Base-by-base conservation (phyloP, 2,797 vertebrate genomes). In the Phyllotis vaccarum region DNA sequence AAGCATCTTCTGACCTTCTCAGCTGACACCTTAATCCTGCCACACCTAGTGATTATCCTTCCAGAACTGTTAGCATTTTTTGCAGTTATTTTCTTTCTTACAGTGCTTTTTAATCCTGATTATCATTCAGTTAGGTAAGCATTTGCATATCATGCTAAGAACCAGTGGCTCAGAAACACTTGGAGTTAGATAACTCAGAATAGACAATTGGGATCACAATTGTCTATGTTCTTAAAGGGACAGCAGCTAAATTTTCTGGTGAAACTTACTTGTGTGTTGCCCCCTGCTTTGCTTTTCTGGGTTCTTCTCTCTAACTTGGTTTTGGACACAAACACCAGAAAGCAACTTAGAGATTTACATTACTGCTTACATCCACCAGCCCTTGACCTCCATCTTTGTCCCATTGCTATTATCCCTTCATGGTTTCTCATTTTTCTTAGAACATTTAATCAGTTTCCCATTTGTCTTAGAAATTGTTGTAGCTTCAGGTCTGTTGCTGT, bases 1-100 rank as follows among this genome's bases (percentile, higher is more conserved):
- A n/a, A n/a, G n/a, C n/a, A n/a, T n/a, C n/a, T n/a, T n/a, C n/a
- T n/a, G n/a, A n/a, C n/a, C n/a, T n/a, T n/a, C n/a, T n/a, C n/a
- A n/a, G n/a, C n/a, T n/a, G n/a, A n/a, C 62, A 96, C n/a, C n/a
- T n/a, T n/a, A n/a, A n/a, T n/a, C n/a, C n/a, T n/a, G n/a, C n/a
- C n/a, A n/a, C n/a, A n/a, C n/a, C n/a, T n/a, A 92, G 70, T 78
- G 86, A 96, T 94, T 89, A 86, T 76, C 90, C 68, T 62, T 89
- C 52, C 68, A 83, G 80, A 89, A 68, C 43, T 72, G 31, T 40
- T 89, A 78, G 46, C 37, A 83, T 83, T 60, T 62, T 95, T 40
- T 80, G 52, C 85, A 93, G 89, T 89, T 72, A 91, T 58, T 66
- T 60, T 74, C 70, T 97, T 92, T 93, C 74, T 54, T 40, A 82